These are phyloP conservation scores for Nysson spinosus DNA, from an alignment of 2,888 invertebrate genomes.

Conservation along the genomic window DNA sequence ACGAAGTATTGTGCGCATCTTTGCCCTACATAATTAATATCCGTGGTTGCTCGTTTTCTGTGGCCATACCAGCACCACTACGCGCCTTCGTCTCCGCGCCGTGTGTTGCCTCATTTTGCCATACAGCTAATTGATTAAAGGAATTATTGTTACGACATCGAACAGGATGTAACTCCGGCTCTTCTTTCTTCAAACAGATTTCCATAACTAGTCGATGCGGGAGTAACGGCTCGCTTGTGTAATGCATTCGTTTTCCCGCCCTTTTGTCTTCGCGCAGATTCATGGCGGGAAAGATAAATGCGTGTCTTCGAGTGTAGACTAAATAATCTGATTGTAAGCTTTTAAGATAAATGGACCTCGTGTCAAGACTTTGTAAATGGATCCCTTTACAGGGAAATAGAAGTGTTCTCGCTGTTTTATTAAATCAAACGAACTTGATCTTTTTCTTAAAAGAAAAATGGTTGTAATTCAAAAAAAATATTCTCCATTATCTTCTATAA, in stretches of 20 bases:
- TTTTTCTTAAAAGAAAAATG: no score
- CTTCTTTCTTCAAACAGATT: no score
- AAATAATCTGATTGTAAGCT: no score
- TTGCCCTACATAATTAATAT: conserved; percentile 73
- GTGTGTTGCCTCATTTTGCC: conserved; percentile 47
- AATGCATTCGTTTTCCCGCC: conserved; percentile 43
- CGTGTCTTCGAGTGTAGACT: not conserved
- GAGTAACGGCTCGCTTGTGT: conserved; percentile 21
- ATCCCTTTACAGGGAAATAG: no score
- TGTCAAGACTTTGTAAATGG: conserved; percentile 4
- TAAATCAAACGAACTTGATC: no score
- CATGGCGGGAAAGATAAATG: not conserved
- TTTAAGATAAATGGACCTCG: no score
- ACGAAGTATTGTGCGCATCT: conserved; percentile 62
- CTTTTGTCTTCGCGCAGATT: conserved; percentile 13
- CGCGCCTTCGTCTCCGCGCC: conserved; percentile 23
- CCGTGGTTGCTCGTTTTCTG: conserved; percentile 57
- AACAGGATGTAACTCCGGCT: conserved; percentile 31
- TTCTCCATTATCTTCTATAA: no score
- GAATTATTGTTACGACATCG: conserved; percentile 52
- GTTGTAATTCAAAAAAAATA: no score
- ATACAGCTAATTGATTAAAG: conserved; percentile 68
- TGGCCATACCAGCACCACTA: conserved; percentile 21
- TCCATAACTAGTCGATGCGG: conserved; percentile 28
- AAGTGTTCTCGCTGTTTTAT: no score